phyloP scores from a whole-genome alignment of 2,113 vertebrate genomes.

The Atractosteus spatula region DNA sequence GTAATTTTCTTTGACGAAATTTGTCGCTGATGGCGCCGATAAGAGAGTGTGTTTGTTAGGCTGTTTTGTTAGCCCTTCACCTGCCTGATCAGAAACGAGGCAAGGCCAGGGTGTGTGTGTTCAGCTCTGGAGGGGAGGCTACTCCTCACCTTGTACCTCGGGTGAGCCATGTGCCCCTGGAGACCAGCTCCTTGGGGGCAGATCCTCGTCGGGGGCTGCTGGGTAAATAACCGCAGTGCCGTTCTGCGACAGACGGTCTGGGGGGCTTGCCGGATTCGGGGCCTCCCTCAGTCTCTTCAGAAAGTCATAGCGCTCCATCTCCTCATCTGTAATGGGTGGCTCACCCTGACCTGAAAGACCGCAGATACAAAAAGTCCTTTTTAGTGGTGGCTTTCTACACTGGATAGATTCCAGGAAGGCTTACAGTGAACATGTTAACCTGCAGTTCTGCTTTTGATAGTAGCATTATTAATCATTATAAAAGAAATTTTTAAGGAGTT shows the following conservation, averaged over 20 bases:
- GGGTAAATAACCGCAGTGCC: constrained; percentile 33
- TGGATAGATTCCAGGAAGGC: no score
- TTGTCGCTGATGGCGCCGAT: no score
- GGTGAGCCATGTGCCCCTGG: constrained; percentile 55
- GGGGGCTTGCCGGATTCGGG: constrained; percentile 38
- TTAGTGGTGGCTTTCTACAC: background rate
- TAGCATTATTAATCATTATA: no score
- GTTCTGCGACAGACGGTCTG: constrained; percentile 47
- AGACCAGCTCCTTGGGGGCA: constrained; percentile 59
- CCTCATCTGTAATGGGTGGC: constrained; percentile 36
- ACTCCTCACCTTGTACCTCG: constrained; percentile 51
- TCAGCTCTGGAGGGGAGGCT: background rate
- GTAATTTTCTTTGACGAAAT: no score
- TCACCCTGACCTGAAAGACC: constrained; percentile 44
- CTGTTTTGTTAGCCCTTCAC: no score
- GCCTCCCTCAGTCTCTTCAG: constrained; percentile 56
- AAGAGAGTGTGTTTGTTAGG: no score
- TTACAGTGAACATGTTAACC: no score
- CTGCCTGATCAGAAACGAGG: no score
- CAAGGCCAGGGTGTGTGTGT: no score
- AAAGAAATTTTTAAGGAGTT: no score
- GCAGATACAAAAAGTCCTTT: background rate
- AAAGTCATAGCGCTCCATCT: constrained; percentile 57
- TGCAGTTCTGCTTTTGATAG: no score
- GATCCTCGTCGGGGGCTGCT: constrained; percentile 38